A percentile compares a stretch with the other conserved stretches of the same genome.
Evolutionary conservation across 2,113 vertebrate species (phyloP).

Genomic region (Lates calcarifer): DNA sequence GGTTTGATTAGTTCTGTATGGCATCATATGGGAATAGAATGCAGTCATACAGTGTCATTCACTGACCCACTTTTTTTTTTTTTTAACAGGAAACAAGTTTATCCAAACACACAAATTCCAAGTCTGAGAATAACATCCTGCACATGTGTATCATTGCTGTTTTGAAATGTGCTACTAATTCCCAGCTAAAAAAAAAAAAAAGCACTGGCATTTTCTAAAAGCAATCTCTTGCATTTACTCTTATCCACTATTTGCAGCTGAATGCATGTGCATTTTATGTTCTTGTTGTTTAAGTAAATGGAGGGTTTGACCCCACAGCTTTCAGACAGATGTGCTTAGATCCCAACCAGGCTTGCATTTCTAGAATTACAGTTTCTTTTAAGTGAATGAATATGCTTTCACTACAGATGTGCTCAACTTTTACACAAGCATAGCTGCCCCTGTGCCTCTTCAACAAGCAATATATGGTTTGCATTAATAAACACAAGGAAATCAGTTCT

Average conservation of each 20-base stretch:
- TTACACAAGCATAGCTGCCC: not conserved
- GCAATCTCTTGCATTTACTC: not conserved
- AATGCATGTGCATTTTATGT: not conserved
- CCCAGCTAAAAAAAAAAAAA: slow-evolving; percentile 26
- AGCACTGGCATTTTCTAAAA: slow-evolving; percentile 12
- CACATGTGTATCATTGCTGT: slow-evolving; percentile 16
- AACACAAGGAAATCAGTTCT: slow-evolving; percentile 2
- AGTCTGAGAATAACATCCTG: slow-evolving; percentile 23
- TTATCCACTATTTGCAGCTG: not conserved
- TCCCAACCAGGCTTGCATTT: not conserved
- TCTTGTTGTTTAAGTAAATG: slow-evolving; percentile 10
- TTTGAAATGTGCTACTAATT: slow-evolving; percentile 22
- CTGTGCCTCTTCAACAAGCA: not conserved
- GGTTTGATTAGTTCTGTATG: slow-evolving; percentile 40
- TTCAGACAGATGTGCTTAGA: slow-evolving; percentile 10
- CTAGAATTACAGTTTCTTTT: not conserved
- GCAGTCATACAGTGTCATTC: slow-evolving; percentile 20
- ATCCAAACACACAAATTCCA: slow-evolving; percentile 61
- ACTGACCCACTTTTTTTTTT: slow-evolving; percentile 61
- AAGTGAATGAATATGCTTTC: not conserved
- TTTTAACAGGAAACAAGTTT: slow-evolving; percentile 54
- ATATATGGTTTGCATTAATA: not conserved
- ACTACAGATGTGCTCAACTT: not conserved
- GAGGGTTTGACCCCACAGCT: not conserved
- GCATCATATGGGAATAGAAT: slow-evolving; percentile 34